These are phyloP conservation scores for Gila orcuttii DNA, from an alignment of 2,113 vertebrate genomes.

Conservation along the genomic window DNA sequence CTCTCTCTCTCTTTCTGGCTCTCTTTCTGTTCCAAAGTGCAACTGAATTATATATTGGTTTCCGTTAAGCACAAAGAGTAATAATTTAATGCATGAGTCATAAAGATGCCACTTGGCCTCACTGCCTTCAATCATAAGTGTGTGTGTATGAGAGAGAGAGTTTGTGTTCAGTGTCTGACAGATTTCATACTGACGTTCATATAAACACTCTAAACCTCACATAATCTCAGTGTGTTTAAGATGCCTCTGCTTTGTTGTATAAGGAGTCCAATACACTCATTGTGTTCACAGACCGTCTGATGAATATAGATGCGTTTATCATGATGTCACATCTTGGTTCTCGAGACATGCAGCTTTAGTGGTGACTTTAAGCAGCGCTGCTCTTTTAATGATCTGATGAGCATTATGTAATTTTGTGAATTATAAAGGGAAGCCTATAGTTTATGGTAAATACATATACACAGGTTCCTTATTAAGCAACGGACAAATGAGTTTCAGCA, in stretches of 20 bases:
- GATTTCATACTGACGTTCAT: background rate
- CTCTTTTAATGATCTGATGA: background rate
- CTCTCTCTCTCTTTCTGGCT: background rate
- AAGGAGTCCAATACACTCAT: too few relatives aligned
- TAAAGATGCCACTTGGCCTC: constrained; percentile 33
- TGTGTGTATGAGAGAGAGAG: constrained; percentile 7
- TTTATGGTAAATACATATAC: background rate
- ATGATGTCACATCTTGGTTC: background rate
- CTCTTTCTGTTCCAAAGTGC: background rate
- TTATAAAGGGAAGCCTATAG: background rate
- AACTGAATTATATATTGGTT: constrained; percentile 48
- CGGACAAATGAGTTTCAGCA: background rate
- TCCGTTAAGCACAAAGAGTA: constrained; percentile 47
- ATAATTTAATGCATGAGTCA: constrained; percentile 40
- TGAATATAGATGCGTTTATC: background rate
- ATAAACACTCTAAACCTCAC: background rate
- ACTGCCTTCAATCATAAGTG: background rate
- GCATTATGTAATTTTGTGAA: background rate
- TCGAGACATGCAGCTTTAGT: background rate
- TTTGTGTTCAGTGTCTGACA: constrained; percentile 9
- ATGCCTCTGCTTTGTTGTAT: background rate
- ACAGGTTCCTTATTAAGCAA: background rate
- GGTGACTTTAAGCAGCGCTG: background rate
- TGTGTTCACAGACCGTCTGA: background rate
- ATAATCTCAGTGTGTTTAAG: background rate